A percentile compares a stretch with the other conserved stretches of the same genome.
phyloP scores from a whole-genome alignment of 2,113 vertebrate species.

The Paratilapia polleni region DNA sequence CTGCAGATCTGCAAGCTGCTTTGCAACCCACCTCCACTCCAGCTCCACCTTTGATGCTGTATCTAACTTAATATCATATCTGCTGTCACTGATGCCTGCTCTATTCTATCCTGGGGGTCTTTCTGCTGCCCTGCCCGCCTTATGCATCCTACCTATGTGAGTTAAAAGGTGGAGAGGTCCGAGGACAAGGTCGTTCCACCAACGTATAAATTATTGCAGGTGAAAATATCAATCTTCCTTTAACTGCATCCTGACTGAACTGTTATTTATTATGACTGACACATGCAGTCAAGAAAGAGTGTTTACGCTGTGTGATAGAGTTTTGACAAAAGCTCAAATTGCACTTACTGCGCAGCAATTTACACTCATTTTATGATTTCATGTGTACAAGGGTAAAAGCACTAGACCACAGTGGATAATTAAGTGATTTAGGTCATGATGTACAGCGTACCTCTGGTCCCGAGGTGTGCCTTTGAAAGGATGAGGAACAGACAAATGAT shows the following conservation, averaged over 20 bases:
- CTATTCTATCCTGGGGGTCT: not conserved
- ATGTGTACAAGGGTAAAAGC: constrained; percentile 15
- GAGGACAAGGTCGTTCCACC: not conserved
- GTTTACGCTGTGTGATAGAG: not conserved
- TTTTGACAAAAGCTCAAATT: not conserved
- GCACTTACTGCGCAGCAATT: not conserved
- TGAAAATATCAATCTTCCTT: not conserved
- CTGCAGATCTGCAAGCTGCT: not conserved
- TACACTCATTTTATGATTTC: not conserved
- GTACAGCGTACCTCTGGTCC: constrained; percentile 38
- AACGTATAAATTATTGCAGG: not conserved
- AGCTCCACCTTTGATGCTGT: not conserved
- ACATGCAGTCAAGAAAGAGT: not conserved
- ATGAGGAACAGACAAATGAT: constrained; percentile 54
- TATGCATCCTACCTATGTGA: not conserved
- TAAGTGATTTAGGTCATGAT: constrained; percentile 53
- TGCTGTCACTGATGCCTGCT: not conserved
- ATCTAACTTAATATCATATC: not conserved
- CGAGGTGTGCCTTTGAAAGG: constrained; percentile 39
- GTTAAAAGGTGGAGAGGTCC: not conserved
- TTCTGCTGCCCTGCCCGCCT: too few relatives aligned
- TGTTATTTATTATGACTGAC: not conserved
- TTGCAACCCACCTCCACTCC: not conserved
- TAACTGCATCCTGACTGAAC: not conserved
- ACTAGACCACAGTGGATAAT: constrained; percentile 41